These are phyloP conservation scores for Cecidostiba fungosa DNA, from an alignment of 2,888 invertebrate genomes.

Conservation along the genomic window DNA sequence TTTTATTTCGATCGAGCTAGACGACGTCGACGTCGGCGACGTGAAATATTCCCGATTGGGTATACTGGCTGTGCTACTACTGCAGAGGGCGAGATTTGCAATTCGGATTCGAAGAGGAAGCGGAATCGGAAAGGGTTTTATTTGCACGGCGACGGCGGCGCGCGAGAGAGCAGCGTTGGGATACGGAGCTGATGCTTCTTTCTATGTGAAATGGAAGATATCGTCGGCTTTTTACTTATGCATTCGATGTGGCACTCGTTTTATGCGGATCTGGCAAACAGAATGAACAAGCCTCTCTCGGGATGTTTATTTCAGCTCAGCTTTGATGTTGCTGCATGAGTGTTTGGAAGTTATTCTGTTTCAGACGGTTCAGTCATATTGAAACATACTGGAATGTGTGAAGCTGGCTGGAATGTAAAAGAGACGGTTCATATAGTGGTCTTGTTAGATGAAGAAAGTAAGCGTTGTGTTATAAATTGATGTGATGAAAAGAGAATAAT, in stretches of 20 bases:
- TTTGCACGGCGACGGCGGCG: background rate
- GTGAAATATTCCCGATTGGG: slow-evolving; percentile 43
- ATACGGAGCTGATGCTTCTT: background rate
- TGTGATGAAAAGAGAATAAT: no score
- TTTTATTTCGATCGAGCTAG: slow-evolving; percentile 45
- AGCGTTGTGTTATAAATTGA: no score
- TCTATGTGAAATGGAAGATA: slow-evolving; percentile 6
- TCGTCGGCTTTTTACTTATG: slow-evolving; percentile 18
- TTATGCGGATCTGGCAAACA: background rate
- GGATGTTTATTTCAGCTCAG: background rate
- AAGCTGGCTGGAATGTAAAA: no score
- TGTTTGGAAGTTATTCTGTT: no score
- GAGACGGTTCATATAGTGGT: no score
- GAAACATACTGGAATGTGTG: no score
- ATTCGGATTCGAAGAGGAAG: slow-evolving; percentile 65
- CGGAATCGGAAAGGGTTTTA: slow-evolving; percentile 31
- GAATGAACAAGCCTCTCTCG: background rate
- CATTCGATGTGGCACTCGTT: slow-evolving; percentile 22
- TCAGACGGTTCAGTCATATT: no score
- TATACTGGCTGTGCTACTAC: background rate
- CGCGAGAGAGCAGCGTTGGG: background rate
- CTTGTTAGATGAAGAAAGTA: no score
- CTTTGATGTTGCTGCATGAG: background rate
- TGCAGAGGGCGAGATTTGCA: slow-evolving; percentile 50
- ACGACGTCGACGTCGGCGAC: slow-evolving; percentile 10